Evolutionary conservation across 2,113 vertebrate genomes (phyloP).

Genomic region (Rousettus leschenaultii): DNA sequence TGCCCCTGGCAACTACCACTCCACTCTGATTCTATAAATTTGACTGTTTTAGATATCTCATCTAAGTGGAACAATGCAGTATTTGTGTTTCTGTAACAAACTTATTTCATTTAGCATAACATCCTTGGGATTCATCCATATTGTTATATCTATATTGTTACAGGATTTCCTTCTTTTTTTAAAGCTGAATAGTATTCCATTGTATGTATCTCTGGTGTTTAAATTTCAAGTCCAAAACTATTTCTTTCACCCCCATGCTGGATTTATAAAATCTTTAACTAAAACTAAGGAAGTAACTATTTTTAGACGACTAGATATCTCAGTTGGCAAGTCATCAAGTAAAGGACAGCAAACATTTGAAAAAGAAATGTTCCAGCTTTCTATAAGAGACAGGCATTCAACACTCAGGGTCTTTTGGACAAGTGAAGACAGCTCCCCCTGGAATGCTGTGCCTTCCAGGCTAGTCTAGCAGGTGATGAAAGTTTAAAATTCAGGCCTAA

Average conservation of each 20-base stretch:
- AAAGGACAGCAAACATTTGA: background rate
- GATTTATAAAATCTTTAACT: constrained; percentile 4
- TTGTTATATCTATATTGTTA: background rate
- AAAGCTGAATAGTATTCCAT: background rate
- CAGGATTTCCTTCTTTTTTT: background rate
- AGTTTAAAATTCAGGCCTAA: background rate
- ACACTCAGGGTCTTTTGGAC: background rate
- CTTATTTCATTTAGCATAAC: background rate
- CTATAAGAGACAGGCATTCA: background rate
- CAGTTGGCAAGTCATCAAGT: background rate
- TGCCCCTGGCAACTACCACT: background rate
- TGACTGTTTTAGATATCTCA: background rate
- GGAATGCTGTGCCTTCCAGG: background rate
- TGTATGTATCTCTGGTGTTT: background rate
- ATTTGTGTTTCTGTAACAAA: background rate
- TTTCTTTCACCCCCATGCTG: background rate
- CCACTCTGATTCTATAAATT: background rate
- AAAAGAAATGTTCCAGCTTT: background rate
- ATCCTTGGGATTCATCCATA: background rate
- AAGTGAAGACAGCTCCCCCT: background rate
- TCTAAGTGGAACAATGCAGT: background rate
- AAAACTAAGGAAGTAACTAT: background rate
- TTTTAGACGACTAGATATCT: background rate
- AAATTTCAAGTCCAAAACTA: background rate
- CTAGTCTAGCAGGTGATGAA: background rate